Evolutionary conservation across 2,888 invertebrate species (phyloP), one percentile per base, ranked within the genome.

Genomic region (Bimastos eiseni): DNA sequence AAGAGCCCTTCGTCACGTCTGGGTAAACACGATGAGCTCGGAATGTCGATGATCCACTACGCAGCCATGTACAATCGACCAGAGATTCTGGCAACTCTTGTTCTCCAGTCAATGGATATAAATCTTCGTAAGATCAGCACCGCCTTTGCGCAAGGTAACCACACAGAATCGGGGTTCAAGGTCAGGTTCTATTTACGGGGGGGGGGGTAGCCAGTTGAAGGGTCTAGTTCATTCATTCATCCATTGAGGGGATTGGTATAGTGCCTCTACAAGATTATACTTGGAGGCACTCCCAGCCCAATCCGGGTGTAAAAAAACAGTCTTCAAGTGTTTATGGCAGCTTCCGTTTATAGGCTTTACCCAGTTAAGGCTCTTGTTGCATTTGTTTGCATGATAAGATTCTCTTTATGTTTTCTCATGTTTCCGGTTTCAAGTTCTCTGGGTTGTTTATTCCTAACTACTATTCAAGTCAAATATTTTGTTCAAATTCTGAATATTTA

Each of bases 11-110:
- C 93, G 4, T 93, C 94, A 24, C 93, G 94, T 21, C 93, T 95
- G 36, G 93, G 93, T 83, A 95, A 95, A 91, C 94, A 94, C 90
- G 95, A 95, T 92, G 95, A 95, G 90, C 93, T 93, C 44, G 95
- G 95, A 2, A 91, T 94, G 88, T 94, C 94, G 13, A 92, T 95
- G 49, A 93, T 95, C 24, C 95, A 95, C 91, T 93, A 95, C 90
- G 95, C 95, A 0, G 94, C 95, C 89, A 94, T 95, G 92, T 93
- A 94, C 93, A 95, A 91, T 90, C 93, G 94, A 1, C 94, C 95
- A 1, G 93, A 95, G 90, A 93, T 95, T 90, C 94, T 95, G 37
- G 94, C 94, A 24, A 92, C 93, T 86, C 92, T 95, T 30, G 92
- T 95, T n/a, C 92, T 94, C 38, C 94, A 94, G 92, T 93, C 94